Evolutionary conservation across 2,797 vertebrate species (phyloP), one percentile per base, ranked within the genome.

Genomic region (Anableps anableps): DNA sequence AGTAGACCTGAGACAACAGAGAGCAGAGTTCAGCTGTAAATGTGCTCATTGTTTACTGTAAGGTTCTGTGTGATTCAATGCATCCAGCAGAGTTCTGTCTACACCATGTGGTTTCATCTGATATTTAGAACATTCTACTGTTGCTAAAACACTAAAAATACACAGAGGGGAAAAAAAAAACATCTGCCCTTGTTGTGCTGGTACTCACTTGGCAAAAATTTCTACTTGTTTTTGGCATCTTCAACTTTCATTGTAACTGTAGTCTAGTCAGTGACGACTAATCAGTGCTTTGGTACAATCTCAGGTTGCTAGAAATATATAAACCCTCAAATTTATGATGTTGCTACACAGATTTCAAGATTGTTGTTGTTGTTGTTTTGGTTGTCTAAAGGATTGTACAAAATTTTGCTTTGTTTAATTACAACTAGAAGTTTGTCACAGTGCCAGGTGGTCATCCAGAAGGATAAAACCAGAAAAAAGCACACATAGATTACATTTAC

Each of bases 11-110:
- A 77, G 64, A 79, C 75, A 74, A 72, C 77, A 79, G 13, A 80
- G 87, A 80, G 79, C 79, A 82, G 45, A 85, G 87, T 79, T 85
- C 77, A 85, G 5, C 80, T 79, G 77, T 58, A 4, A 23, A 0
- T 16, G 66, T 45, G 16, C 84, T 19, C 8, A 14, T 0, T 38
- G 62, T 31, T 80, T 38, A 68, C 47, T 38, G 50, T 26, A 21
- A 68, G 1, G 45, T 74, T 51, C 38, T 31, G 68, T 31, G 47
- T 50, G 75, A 53, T 79, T 73, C 10, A 29, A 68, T n/a, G 31
- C 16, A n/a, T 78, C 36, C 83, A 41, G 51, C 1, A 2, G 70
- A 31, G 17, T 19, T 64, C 31, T 64, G 60, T 64, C 53, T n/a
- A 10, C 53, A 21, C 26, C 72, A 53, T 1, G 43, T 41, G 8